Evolutionary conservation across 2,113 vertebrate species (phyloP).

Genomic region (Saiga tatarica): DNA sequence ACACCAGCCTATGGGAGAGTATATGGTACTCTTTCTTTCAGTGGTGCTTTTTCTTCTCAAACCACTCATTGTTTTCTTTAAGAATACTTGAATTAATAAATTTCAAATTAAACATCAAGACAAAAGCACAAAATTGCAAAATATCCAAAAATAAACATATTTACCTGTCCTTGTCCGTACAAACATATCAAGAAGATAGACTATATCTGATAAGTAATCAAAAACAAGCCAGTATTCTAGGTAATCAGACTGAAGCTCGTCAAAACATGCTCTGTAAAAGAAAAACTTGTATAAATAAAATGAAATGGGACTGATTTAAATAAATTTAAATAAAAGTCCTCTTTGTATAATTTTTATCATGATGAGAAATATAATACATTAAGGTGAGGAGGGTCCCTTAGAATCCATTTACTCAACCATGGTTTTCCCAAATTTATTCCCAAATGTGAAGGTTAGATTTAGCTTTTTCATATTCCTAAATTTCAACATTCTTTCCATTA

Average conservation of each 20-base stretch:
- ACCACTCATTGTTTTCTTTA: neutral
- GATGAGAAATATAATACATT: neutral
- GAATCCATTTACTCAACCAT: neutral
- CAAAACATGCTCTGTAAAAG: constrained; percentile 92
- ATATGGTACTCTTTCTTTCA: neutral
- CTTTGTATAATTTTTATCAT: neutral
- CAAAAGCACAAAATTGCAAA: constrained; percentile 3
- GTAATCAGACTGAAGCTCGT: constrained; percentile 93
- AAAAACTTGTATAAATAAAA: constrained; percentile 36
- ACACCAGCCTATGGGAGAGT: neutral
- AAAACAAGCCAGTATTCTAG: constrained; percentile 87
- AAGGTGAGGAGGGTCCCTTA: neutral
- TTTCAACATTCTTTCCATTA: neutral
- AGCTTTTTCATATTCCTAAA: neutral
- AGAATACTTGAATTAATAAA: neutral
- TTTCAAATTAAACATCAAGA: neutral
- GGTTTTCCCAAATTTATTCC: neutral
- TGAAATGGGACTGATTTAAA: neutral
- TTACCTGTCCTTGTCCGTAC: constrained; percentile 94
- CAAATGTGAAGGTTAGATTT: neutral
- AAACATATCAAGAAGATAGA: constrained; percentile 93
- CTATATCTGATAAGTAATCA: constrained; percentile 87
- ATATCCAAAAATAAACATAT: constrained; percentile 75
- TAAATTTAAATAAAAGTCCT: neutral
- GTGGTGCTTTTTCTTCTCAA: neutral